Evolutionary conservation across 2,113 vertebrate species (phyloP).

Genomic region (Cyanistes caeruleus): DNA sequence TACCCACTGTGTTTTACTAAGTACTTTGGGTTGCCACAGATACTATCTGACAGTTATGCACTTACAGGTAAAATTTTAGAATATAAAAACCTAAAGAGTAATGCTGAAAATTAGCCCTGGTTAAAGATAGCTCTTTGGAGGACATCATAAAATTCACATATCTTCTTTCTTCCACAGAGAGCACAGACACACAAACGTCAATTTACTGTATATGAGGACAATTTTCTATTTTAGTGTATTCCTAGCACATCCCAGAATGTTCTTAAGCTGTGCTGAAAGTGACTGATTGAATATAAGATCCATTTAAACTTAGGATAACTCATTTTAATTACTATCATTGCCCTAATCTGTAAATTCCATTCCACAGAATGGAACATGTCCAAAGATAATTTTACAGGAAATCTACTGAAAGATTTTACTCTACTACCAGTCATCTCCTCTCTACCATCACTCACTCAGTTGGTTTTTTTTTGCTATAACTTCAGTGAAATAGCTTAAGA

Average conservation of each 20-base stretch:
- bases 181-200: neutral
- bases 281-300: neutral
- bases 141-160: neutral
- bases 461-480: neutral
- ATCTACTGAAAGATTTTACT: neutral
- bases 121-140: neutral
- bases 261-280: neutral
- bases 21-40: neutral
- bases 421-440: neutral
- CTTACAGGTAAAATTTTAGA: neutral
- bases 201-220: neutral
- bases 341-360: neutral
- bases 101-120: neutral
- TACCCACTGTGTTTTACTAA: neutral
- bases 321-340: neutral
- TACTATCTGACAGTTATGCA: neutral
- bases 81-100: neutral
- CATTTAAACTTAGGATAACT: neutral
- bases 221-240: neutral
- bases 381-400: neutral
- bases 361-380: neutral
- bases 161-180: fast-evolving
- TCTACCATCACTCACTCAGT: neutral
- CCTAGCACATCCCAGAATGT: neutral
- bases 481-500: neutral